Evolutionary conservation across 2,888 invertebrate species (phyloP), one percentile per base, ranked within the genome.

Genomic region (Agrenia bidenticulata): DNA sequence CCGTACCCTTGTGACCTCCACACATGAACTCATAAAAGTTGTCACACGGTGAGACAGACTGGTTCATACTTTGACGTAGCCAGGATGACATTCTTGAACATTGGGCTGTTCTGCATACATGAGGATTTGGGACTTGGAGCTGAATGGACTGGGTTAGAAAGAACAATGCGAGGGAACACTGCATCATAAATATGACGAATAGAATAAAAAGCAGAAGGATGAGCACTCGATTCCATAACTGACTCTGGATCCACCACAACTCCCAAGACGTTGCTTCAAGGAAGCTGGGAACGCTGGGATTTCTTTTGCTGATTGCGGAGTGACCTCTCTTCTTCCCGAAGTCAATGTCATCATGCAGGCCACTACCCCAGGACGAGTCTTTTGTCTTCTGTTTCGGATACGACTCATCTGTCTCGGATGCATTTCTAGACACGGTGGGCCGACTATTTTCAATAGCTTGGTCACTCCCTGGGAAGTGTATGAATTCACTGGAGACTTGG

Each of bases 21-120:
- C 72, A 72, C n/a, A 63, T 45, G 55, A 67, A 65, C 59, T 60
- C 53, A 42, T 69, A 67, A 62, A 72, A 72, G 42, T 72, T 56
- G 1, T 69, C 72, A 49, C 72, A 72, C 7, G 72, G 69, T 11
- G 66, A 49, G 0, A 61, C 63, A 1, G 19, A 24, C 11, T 19
- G 13, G 21, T 72, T 60, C 63, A 72, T 69, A 4, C 63, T 39
- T 13, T 50, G 23, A 0, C n/a, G 45, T 2, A 71, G 21, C 58
- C 66, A 64, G 11, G 17, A 21, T 24, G 58, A 45, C n/a, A 59
- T 55, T 11, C 55, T 55, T 0, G 37, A 13, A n/a, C 66, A 66
- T 1, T 59, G 23, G 2, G n/a, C 11, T 15, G 45, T 50, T 0
- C 26, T 5, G 51, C 66, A 66, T n/a, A 50, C 17, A 21, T 66